A percentile compares a stretch with the other conserved stretches of the same genome.
Conservation (phyloP, 2,888 invertebrate species). For the Athalia cordata region DNA sequence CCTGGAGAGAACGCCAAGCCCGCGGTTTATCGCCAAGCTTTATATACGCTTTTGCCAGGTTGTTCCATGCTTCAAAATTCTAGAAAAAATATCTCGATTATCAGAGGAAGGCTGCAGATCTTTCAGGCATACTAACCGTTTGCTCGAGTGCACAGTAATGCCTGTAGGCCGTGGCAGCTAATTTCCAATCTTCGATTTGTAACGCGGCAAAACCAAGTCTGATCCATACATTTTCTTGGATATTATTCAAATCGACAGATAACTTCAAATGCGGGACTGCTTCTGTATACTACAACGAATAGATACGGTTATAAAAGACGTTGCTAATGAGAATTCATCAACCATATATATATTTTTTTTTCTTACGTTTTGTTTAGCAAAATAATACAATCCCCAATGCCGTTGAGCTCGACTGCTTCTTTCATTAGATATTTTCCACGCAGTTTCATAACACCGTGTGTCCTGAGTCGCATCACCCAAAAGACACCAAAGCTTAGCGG, state of each 20-base stretch:
- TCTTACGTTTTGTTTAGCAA: conserved; percentile 78
- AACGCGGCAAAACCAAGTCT: conserved; percentile 91
- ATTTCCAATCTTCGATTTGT: conserved; percentile 85
- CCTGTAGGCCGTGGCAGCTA: conserved; percentile 89
- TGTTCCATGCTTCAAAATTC: conserved; percentile 98
- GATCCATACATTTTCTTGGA: conserved; percentile 92
- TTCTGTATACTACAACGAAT: conserved; percentile 79
- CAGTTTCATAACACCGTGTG: conserved; percentile 86
- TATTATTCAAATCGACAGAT: conserved; percentile 89
- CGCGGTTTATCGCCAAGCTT: conserved; percentile 89
- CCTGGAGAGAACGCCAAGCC: conserved; percentile 89
- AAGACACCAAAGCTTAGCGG: conserved; percentile 91
- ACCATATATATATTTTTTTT: background rate
- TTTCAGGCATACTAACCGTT: conserved; percentile 72
- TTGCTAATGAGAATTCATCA: background rate
- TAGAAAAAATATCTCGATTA: conserved; percentile 70
- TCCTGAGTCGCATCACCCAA: conserved; percentile 93
- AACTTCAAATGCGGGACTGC: conserved; percentile 88
- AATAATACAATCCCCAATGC: conserved; percentile 90
- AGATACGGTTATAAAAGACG: background rate
- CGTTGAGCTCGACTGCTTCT: conserved; percentile 90
- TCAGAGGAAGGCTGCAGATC: too few species aligned
- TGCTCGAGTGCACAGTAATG: conserved; percentile 91
- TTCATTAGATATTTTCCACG: conserved; percentile 91
- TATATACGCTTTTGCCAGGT: conserved; percentile 94